Base-by-base conservation (phyloP, 2,888 invertebrate species). In the Melinaea menophilus region DNA sequence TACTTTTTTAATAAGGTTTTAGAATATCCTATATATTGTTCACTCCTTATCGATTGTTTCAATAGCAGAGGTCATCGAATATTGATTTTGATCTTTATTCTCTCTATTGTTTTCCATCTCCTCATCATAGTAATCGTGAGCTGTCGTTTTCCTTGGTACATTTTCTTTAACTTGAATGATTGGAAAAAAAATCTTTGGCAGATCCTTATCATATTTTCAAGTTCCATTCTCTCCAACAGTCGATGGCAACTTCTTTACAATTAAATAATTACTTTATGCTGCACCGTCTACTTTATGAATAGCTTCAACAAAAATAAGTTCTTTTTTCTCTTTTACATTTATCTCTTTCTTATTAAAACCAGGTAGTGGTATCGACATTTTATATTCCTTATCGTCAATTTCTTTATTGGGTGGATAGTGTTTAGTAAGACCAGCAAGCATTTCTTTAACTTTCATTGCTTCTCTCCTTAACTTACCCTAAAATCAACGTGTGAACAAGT, bases 261-360 rank as follows among this genome's bases (percentile, higher is more conserved):
- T 80, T 47, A 86, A 47, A 57, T 84, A 88, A 45, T 69, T 79
- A n/a, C 66, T 79, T 60, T 75, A 65, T 1, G 68, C 67, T 0
- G 70, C 75, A 2, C 58, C 74, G 0, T 68, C 58, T 2, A 46
- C 63, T 34, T 75, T 77, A 61, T 80, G 82, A 0, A 73, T 69
- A 2, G 89, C 90, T 68, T 88, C 86, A 37, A 88, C 75, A 85
- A 88, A 85, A 48, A 88, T 63, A 34, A 84, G 58, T 0, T 86
- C 85, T 31, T 78, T 77, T 4, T 79, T 80, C 0, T 86, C 88
- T 61, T 89, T 89, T 7, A 90, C 88, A 0, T 78, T 72, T 7
- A 90, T 82, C 5, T 90, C 88, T 35, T 82, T 82, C 57, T 86
- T 85, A 0, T 84, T 76, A 62, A 78, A 89, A 0, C 81, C 85